phyloP scores from a whole-genome alignment of 2,113 vertebrate species.

The Crotophaga sulcirostris region DNA sequence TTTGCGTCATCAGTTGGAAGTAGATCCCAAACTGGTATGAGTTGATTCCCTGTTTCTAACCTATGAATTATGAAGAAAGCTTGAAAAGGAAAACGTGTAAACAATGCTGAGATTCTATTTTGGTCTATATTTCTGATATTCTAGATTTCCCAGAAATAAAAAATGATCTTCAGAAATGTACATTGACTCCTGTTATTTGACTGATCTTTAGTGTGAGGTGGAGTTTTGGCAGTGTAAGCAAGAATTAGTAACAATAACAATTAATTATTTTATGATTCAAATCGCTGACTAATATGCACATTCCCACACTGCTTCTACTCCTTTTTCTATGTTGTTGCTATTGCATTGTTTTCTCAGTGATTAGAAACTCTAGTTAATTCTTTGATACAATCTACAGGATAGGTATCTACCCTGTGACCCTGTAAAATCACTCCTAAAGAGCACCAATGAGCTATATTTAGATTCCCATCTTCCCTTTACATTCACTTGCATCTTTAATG shows the following conservation, averaged over 20 bases:
- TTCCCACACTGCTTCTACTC: not conserved
- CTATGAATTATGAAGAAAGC: not conserved
- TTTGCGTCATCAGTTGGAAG: not conserved
- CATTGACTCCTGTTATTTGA: not conserved
- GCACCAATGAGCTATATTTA: not conserved
- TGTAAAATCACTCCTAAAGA: not conserved
- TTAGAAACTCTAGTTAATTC: not conserved
- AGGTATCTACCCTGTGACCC: not conserved
- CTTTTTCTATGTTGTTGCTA: fast-evolving
- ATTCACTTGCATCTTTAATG: not conserved
- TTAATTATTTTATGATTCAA: not conserved
- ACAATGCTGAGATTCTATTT: not conserved
- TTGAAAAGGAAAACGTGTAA: not conserved
- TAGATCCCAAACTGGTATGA: not conserved
- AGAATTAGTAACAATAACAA: not conserved
- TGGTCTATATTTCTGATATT: not conserved
- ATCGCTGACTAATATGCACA: not conserved
- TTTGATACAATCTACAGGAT: too few species aligned
- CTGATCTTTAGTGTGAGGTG: not conserved
- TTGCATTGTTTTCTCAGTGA: not conserved
- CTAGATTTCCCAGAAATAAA: not conserved
- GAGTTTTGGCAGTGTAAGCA: not conserved
- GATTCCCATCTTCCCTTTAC: not conserved
- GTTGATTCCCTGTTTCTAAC: not conserved
- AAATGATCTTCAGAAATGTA: not conserved